Percentiles rank a stretch among this genome's conserved stretches.
phyloP scores from a whole-genome alignment of 2,888 invertebrate species.

The Patella pellucida region DNA sequence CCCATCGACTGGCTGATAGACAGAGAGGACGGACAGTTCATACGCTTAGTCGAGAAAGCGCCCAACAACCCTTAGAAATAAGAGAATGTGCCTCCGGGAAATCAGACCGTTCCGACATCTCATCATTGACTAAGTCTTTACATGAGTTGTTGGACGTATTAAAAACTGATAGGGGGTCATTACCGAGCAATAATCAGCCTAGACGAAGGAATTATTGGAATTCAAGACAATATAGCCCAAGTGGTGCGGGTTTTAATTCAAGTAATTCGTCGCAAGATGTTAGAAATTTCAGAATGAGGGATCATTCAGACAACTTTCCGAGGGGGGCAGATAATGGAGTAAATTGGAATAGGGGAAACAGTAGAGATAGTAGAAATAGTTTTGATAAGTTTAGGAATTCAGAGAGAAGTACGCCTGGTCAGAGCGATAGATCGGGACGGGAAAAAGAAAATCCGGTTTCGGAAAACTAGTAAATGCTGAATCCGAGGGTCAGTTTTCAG shows the following conservation, averaged over 20 bases:
- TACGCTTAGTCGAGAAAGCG: too few species aligned
- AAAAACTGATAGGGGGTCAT: background rate
- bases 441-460: background rate
- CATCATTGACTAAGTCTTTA: too few species aligned
- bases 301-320: background rate
- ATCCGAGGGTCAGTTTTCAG: background rate
- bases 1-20: too few species aligned
- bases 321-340: background rate
- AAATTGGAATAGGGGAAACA: background rate
- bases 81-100: too few species aligned
- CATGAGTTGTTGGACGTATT: too few species aligned
- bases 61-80: too few species aligned
- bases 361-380: too few species aligned
- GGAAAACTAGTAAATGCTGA: background rate
- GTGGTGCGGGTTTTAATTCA: background rate
- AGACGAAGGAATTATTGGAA: background rate
- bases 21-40: too few species aligned
- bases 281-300: background rate
- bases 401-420: too few species aligned
- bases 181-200: background rate
- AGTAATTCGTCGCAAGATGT: background rate
- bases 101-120: too few species aligned
- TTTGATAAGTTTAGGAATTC: too few species aligned
- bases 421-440: too few species aligned
- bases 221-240: background rate